Percentiles rank a stretch among this genome's conserved stretches.
Conservation (phyloP, 2,113 vertebrate species). For the Strix uralensis region DNA sequence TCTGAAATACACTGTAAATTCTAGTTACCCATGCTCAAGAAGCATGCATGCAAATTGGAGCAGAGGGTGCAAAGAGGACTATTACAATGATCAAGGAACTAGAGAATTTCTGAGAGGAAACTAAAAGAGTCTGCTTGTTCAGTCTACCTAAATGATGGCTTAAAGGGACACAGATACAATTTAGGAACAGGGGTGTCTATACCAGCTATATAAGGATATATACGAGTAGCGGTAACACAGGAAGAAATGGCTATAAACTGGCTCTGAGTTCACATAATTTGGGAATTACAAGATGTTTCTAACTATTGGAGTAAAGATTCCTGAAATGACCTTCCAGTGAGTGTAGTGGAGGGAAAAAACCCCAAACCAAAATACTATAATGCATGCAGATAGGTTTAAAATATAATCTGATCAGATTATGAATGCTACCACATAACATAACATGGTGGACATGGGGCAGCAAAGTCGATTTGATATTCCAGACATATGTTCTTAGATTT, state of each 20-base stretch:
- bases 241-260: background rate
- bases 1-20: conserved; percentile 1
- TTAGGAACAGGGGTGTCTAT: background rate
- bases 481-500: background rate
- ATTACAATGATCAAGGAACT: conserved; percentile 17
- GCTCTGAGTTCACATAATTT: background rate
- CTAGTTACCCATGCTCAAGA: conserved; percentile 39
- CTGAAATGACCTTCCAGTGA: background rate
- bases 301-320: background rate
- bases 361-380: background rate
- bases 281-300: background rate
- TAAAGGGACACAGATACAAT: background rate
- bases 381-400: background rate
- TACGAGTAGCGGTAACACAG: background rate
- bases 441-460: background rate
- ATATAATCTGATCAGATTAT: background rate
- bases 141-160: background rate
- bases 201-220: background rate
- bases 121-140: background rate
- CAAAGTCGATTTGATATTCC: background rate
- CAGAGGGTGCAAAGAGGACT: conserved; percentile 37
- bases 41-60: conserved; percentile 55
- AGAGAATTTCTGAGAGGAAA: background rate
- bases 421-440: background rate
- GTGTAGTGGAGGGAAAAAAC: background rate